Conservation (phyloP, 2,888 invertebrate genomes). For the Helleia helle region DNA sequence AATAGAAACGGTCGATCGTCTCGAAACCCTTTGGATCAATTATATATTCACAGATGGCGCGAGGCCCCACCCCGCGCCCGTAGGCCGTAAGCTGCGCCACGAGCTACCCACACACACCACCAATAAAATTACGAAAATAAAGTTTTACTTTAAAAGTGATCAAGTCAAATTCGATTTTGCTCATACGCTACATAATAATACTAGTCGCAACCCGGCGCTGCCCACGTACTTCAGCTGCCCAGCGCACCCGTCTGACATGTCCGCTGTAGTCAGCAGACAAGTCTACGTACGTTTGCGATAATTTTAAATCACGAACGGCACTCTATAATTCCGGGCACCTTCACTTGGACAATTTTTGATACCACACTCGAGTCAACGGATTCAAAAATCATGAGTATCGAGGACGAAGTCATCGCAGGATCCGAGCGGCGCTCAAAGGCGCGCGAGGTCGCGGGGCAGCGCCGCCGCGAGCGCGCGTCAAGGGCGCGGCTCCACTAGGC, state of each 20-base stretch:
- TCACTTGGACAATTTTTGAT: too few relatives aligned
- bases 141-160: slow-evolving; percentile 2
- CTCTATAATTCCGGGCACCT: too few relatives aligned
- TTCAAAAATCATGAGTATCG: too few relatives aligned
- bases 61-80: neutral
- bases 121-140: slow-evolving; percentile 4
- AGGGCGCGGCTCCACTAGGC: slow-evolving; percentile 61
- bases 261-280: neutral
- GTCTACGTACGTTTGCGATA: neutral
- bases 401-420: slow-evolving; percentile 9
- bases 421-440: slow-evolving; percentile 28
- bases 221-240: too few relatives aligned
- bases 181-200: slow-evolving; percentile 2
- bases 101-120: neutral
- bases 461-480: slow-evolving; percentile 60
- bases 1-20: slow-evolving; percentile 14
- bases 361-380: too few relatives aligned
- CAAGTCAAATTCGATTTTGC: slow-evolving; percentile 1
- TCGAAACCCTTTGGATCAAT: too few relatives aligned
- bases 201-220: neutral
- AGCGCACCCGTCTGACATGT: too few relatives aligned
- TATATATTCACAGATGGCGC: too few relatives aligned
- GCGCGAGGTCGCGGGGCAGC: slow-evolving; percentile 49
- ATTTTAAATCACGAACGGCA: neutral
- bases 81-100: neutral